Conservation (phyloP, 2,888 invertebrate species). For the Mamestra brassicae region DNA sequence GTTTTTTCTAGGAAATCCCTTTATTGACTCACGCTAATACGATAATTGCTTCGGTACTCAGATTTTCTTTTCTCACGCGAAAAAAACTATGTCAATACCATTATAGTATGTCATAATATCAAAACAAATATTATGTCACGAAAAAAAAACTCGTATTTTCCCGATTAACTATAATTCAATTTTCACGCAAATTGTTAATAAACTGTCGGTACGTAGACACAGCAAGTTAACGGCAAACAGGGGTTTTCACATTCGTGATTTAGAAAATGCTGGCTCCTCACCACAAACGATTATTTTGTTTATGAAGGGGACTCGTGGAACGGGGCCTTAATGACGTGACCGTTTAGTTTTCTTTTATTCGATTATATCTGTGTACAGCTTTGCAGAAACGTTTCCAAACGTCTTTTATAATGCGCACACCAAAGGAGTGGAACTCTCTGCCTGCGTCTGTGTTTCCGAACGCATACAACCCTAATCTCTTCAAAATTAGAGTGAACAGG, state of each 20-base stretch:
- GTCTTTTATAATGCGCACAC: too few relatives aligned
- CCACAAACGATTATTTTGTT: constrained; percentile 89
- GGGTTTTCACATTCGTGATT: constrained; percentile 87
- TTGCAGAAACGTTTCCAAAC: neutral
- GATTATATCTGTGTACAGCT: constrained; percentile 55
- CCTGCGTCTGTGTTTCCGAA: too few relatives aligned
- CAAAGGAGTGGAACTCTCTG: too few relatives aligned
- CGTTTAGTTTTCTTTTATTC: constrained; percentile 80
- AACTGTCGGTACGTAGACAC: constrained; percentile 72
- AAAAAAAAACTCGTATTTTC: constrained; percentile 11
- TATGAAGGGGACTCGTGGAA: constrained; percentile 72
- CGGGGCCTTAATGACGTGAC: constrained; percentile 77
- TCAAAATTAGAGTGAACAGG: too few relatives aligned
- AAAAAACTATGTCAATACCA: constrained; percentile 21
- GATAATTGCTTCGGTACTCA: constrained; percentile 26
- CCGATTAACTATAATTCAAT: constrained; percentile 33
- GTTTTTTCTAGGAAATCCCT: constrained; percentile 41
- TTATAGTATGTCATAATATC: neutral
- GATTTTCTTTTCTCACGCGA: constrained; percentile 13
- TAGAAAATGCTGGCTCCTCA: constrained; percentile 84
- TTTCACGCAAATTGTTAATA: constrained; percentile 47
- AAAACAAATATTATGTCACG: neutral
- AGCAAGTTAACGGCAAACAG: constrained; percentile 75
- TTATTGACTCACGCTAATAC: constrained; percentile 10
- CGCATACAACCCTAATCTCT: too few relatives aligned